Evolutionary conservation across 2,888 invertebrate genomes (phyloP).

Genomic region (Rotaria magnacalcarata): DNA sequence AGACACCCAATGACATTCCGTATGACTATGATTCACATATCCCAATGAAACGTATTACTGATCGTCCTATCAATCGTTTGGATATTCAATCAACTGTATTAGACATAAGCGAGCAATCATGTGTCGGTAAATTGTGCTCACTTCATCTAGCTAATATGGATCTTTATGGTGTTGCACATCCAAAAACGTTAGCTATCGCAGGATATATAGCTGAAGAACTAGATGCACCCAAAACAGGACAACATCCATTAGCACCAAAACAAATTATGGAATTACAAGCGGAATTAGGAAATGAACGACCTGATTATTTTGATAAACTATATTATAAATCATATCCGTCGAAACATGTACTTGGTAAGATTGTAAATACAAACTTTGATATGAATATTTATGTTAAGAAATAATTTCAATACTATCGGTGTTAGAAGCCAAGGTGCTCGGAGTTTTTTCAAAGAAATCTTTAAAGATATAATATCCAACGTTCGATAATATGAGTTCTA

Average conservation of each 20-base stretch:
- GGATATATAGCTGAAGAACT: neutral
- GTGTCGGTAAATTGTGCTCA: slow-evolving; percentile 4
- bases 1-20: neutral
- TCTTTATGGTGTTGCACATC: neutral
- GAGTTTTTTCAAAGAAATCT: no score
- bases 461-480: no score
- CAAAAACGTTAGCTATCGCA: neutral
- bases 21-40: slow-evolving; percentile 20
- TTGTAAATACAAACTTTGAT: neutral
- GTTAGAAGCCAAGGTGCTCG: no score
- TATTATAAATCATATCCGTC: neutral
- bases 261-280: neutral
- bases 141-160: slow-evolving; percentile 10
- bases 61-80: neutral
- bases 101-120: slow-evolving; percentile 29
- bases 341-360: neutral
- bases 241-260: neutral
- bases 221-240: neutral
- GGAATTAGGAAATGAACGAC: neutral
- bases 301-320: neutral
- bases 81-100: neutral
- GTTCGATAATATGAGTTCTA: no score
- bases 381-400: no score
- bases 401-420: no score
- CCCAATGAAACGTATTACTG: neutral